phyloP scores from a whole-genome alignment of 2,888 invertebrate genomes.

The Aphelenchoides bicaudatus region DNA sequence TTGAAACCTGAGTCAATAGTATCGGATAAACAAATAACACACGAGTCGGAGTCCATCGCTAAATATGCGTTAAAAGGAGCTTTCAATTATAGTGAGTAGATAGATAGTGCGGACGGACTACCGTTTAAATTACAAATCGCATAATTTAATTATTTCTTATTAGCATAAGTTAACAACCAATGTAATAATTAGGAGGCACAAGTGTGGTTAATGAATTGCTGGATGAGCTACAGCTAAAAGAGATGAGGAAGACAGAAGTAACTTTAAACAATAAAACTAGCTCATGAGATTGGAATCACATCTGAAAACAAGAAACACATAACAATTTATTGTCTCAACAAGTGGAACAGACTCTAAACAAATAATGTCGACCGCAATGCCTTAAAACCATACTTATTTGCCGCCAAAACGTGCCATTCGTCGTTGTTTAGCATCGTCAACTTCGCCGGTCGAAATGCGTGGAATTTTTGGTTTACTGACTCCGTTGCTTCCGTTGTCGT shows the following conservation, averaged over 20 bases:
- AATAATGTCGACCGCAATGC: neutral
- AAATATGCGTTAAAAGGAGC: neutral
- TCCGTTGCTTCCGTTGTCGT: neutral
- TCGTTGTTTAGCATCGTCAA: too few species aligned
- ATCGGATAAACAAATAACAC: conserved; percentile 4
- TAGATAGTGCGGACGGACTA: conserved; percentile 1
- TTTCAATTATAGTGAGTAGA: neutral
- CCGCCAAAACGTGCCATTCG: conserved; percentile 14
- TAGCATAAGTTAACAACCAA: too few species aligned
- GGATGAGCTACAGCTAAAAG: too few species aligned
- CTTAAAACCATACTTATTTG: conserved; percentile 2
- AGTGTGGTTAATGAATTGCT: too few species aligned
- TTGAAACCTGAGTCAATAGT: neutral
- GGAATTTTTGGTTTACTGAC: neutral
- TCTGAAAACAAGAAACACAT: too few species aligned
- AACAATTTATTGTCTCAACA: too few species aligned
- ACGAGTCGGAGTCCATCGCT: neutral
- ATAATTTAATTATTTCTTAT: too few species aligned
- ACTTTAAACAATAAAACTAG: too few species aligned
- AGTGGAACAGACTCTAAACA: neutral
- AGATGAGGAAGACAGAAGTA: too few species aligned
- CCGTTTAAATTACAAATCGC: too few species aligned
- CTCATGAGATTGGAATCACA: too few species aligned
- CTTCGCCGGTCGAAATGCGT: neutral
- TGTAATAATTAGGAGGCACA: too few species aligned